Conservation (phyloP, 2,113 vertebrate species). For the Hyaena hyaena region DNA sequence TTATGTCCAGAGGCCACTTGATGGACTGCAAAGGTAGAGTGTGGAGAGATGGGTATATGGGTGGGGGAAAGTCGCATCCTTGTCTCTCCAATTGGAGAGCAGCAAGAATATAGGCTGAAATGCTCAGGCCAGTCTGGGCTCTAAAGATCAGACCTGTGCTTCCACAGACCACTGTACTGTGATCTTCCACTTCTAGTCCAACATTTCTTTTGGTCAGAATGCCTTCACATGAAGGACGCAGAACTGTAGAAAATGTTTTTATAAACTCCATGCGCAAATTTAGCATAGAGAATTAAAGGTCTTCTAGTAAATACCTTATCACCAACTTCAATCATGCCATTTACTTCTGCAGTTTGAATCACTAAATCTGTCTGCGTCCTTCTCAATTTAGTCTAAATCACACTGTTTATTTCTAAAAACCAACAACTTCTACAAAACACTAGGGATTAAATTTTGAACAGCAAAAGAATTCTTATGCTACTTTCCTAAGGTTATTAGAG, state of each 20-base stretch:
- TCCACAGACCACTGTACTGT: not conserved
- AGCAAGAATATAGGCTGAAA: not conserved
- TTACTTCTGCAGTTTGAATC: slow-evolving; percentile 42
- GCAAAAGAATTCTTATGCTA: not conserved
- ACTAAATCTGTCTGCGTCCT: not conserved
- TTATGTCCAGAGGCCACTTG: not conserved
- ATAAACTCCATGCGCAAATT: not conserved
- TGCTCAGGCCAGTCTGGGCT: not conserved
- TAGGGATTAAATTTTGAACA: not conserved
- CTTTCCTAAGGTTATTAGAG: slow-evolving; percentile 12
- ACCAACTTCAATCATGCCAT: slow-evolving; percentile 25
- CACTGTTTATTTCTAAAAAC: slow-evolving; percentile 63
- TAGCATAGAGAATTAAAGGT: slow-evolving; percentile 18
- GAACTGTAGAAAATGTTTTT: slow-evolving; percentile 30
- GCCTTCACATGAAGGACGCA: not conserved
- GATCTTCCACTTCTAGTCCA: not conserved
- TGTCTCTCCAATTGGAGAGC: not conserved
- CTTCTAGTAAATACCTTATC: slow-evolving; percentile 30
- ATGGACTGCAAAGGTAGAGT: not conserved
- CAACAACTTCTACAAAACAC: slow-evolving; percentile 37
- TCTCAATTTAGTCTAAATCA: slow-evolving; percentile 50
- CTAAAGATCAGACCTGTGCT: not conserved
- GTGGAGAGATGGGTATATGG: not conserved
- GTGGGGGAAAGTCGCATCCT: not conserved
- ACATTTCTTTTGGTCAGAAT: not conserved